Evolutionary conservation across 2,888 invertebrate species (phyloP), one percentile per base, ranked within the genome.

Genomic region (Peribatodes rhomboidaria): DNA sequence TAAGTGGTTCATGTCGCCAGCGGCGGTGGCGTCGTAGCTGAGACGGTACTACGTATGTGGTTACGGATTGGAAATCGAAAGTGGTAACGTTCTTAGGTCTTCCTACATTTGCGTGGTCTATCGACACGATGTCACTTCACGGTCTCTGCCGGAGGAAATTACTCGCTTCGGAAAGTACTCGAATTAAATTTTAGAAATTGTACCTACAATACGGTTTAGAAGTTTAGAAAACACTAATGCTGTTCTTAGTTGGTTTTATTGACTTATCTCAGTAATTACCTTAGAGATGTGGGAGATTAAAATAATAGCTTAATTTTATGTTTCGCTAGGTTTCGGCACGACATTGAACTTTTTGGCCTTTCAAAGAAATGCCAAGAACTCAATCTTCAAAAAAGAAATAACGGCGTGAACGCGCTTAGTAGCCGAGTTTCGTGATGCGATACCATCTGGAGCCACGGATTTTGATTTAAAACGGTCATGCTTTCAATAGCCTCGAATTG

Each of bases 1-100:
- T 62, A 58, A 65, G 49, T 66, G 62, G 60, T 42, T 42, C 39
- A 56, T 67, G 63, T 65, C 57, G 72, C 75, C 67, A 52, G 66
- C 69, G 74, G 78, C 73, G 44, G 57, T 68, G 74, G 78, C 73
- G 44, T 13, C 44, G 49, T 52, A 52, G 47, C 61, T 50, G 46
- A 69, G 63, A 67, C 50, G 47, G 41, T 20, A 11, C 10, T n/a
- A 27, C 9, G n/a, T 44, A 11, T 50, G 62, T 65, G 66, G 74
- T 74, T 77, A 71, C 70, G 64, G 66, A 67, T 67, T 81, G 78
- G 83, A 85, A 87, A 87, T 85, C 77, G 84, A 87, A 87, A 86
- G 87, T 83, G 76, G 70, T 69, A 80, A 74, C 70, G 74, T 76
- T 77, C 76, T 65, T 76, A 75, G 73, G 62, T 82, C 82, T 82